Evolutionary conservation across 2,888 invertebrate species (phyloP), one percentile per base, ranked within the genome.

Genomic region (Monopis laevigella): DNA sequence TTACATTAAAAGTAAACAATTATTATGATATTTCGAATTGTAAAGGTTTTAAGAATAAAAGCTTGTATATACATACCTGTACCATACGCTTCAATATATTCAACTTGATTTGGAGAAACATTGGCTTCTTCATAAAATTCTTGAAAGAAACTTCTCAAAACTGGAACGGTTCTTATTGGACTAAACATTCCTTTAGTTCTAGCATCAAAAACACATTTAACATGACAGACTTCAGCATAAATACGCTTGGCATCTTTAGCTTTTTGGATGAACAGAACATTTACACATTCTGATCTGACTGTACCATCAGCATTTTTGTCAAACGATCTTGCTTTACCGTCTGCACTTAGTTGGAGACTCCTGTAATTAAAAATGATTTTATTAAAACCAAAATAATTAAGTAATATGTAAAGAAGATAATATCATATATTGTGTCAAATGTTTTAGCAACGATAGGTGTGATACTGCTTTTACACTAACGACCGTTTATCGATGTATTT

Each of bases 321-420:
- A 60, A 97, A 97, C 0, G 90, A 88, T 53, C 90, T 92, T 53
- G 95, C 96, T 48, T 83, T 84, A 0, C 96, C 96, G 49, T 95
- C 90, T 2, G 75, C 64, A 13, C 92, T 88, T 7, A 96, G 66
- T 2, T 47, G 32, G 14, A 32, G 14, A 32, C 17, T 32, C 32
- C 32, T 32, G 17, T 8, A 17, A 32, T 21, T 21, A 21, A 21
- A 21, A 21, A 21, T n/a, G n/a, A n/a, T n/a, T n/a, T n/a, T n/a
- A n/a, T n/a, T n/a, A n/a, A n/a, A n/a, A n/a, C n/a, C n/a, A n/a
- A n/a, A n/a, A n/a, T n/a, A n/a, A n/a, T n/a, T n/a, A n/a, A n/a
- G n/a, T n/a, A n/a, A n/a, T n/a, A n/a, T n/a, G n/a, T n/a, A n/a
- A n/a, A n/a, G n/a, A n/a, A n/a, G n/a, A n/a, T n/a, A n/a, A n/a